Evolutionary conservation across 2,113 vertebrate species (phyloP).

Genomic region (Zapornia atra): DNA sequence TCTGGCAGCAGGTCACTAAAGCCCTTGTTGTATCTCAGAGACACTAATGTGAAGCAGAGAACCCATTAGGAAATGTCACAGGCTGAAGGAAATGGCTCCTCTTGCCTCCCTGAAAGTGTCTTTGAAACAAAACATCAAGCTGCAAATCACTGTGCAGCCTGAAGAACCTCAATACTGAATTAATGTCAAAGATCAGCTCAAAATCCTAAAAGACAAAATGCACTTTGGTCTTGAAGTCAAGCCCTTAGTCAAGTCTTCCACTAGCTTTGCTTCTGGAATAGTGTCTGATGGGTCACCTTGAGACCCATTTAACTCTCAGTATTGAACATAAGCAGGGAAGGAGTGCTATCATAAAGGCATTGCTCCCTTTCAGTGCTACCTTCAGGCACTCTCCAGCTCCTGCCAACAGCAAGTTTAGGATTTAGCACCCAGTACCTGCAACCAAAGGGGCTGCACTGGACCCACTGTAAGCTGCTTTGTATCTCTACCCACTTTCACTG

Average conservation of each 20-base stretch:
- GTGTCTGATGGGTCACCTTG: neutral
- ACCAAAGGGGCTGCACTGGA: neutral
- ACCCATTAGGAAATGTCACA: neutral
- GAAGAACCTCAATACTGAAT: neutral
- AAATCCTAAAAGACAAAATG: neutral
- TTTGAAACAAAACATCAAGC: neutral
- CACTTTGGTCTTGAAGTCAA: neutral
- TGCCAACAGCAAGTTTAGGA: neutral
- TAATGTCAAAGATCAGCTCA: neutral
- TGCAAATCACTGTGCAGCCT: neutral
- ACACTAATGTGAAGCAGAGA: neutral
- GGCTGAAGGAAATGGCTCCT: neutral
- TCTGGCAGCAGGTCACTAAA: neutral
- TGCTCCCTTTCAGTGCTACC: neutral
- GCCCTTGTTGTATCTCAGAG: too few relatives aligned
- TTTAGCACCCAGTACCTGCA: neutral
- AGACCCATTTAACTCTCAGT: neutral
- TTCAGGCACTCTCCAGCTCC: neutral
- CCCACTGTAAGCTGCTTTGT: neutral
- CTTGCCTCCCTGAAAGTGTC: neutral
- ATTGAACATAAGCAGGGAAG: neutral
- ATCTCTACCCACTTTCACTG: neutral
- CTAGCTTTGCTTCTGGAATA: neutral
- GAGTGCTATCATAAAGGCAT: neutral
- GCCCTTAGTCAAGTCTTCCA: neutral